These are phyloP conservation scores for Lampropteryx suffumata DNA, from an alignment of 2,888 invertebrate genomes.

Conservation along the genomic window DNA sequence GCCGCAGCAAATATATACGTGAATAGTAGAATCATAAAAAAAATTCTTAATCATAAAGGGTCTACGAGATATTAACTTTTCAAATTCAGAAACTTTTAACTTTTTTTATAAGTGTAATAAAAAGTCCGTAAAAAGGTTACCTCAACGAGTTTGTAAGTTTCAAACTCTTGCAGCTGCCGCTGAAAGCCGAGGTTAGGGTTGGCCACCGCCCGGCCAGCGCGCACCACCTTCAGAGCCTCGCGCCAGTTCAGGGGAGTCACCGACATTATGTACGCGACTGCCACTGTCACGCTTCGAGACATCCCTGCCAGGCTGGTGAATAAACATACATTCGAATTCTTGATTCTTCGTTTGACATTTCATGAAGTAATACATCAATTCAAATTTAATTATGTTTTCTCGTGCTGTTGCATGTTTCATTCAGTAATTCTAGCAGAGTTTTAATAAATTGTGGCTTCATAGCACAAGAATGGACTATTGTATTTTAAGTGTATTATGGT, in stretches of 20 bases:
- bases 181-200: constrained; percentile 98
- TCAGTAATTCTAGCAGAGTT: no score
- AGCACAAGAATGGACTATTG: no score
- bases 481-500: no score
- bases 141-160: constrained; percentile 89
- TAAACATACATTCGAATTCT: constrained; percentile 16
- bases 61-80: background rate
- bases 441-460: no score
- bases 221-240: constrained; percentile 95
- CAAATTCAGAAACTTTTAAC: no score
- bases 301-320: constrained; percentile 93
- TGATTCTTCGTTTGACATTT: no score
- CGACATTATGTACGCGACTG: constrained; percentile 98
- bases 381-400: no score
- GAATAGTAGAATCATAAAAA: no score
- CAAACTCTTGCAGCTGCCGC: constrained; percentile 95
- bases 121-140: constrained; percentile 69
- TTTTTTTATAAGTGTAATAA: no score
- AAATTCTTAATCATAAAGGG: no score
- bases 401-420: no score
- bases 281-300: constrained; percentile 97
- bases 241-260: constrained; percentile 95
- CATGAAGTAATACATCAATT: no score
- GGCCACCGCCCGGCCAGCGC: constrained; percentile 95
- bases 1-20: background rate